Percentiles rank a stretch among this genome's conserved stretches.
These are phyloP conservation scores for Himalopsyche kuldschensis DNA, from an alignment of 2,888 invertebrate species.

Conservation along the genomic window DNA sequence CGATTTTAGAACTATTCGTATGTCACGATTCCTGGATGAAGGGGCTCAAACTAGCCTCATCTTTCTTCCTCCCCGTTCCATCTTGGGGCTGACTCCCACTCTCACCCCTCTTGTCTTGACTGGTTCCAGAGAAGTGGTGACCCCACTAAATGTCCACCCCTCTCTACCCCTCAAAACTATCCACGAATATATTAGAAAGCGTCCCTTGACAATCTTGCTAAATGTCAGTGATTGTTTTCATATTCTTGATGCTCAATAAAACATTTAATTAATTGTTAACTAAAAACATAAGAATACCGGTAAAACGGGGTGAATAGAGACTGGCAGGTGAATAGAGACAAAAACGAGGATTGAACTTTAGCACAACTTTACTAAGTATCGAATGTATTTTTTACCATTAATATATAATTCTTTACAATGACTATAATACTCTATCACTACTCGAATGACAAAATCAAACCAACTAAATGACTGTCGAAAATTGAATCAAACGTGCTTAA, in stretches of 20 bases:
- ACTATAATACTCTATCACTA: too few relatives aligned
- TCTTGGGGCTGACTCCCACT: not conserved
- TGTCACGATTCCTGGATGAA: constrained; percentile 9
- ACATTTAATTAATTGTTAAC: too few relatives aligned
- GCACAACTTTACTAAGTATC: too few relatives aligned
- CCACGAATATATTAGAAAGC: constrained; percentile 31
- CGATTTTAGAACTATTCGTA: constrained; percentile 34
- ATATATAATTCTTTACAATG: too few relatives aligned
- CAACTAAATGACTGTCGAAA: too few relatives aligned
- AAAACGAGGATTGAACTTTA: too few relatives aligned
- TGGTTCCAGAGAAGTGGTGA: not conserved
- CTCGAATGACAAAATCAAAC: too few relatives aligned
- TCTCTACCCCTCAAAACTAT: constrained; percentile 11
- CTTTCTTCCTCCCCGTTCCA: not conserved
- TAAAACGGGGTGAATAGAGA: too few relatives aligned
- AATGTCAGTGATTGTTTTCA: constrained; percentile 18
- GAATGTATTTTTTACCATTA: too few relatives aligned
- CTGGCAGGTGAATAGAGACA: too few relatives aligned
- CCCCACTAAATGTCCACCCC: constrained; percentile 8
- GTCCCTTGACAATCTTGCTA: constrained; percentile 17
- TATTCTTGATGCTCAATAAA: not conserved
- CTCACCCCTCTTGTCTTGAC: constrained; percentile 4
- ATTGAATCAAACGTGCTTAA: too few relatives aligned
- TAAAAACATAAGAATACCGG: too few relatives aligned
- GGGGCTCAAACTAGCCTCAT: constrained; percentile 6